phyloP scores from a whole-genome alignment of 2,888 invertebrate genomes.

The Acronicta alni region DNA sequence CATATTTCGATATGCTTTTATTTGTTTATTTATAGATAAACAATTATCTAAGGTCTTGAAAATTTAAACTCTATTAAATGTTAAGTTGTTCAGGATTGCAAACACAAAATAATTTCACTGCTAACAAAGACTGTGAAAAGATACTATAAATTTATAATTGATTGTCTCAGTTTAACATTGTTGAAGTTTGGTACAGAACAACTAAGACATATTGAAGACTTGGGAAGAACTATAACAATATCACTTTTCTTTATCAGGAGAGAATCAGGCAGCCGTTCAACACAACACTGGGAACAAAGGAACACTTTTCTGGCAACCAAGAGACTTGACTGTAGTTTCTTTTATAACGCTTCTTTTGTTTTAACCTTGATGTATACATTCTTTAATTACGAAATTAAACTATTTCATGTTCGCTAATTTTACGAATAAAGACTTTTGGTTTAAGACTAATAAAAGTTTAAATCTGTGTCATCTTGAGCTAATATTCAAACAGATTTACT shows the following conservation, averaged over 20 bases:
- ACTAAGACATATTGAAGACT: conserved; percentile 40
- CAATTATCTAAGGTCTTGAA: background rate
- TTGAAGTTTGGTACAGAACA: conserved; percentile 33
- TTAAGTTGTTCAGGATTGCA: background rate
- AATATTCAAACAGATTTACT: too few species aligned
- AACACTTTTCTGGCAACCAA: conserved; percentile 77
- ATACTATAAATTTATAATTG: conserved; percentile 28
- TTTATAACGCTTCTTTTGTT: conserved; percentile 69
- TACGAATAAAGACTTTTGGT: conserved; percentile 2
- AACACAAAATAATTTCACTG: conserved; percentile 19
- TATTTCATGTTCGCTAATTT: background rate
- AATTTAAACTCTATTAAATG: conserved; percentile 1
- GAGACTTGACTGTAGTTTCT: conserved; percentile 69
- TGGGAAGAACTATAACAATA: conserved; percentile 43
- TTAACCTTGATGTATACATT: conserved; percentile 63
- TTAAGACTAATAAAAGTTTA: conserved; percentile 3
- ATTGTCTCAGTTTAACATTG: conserved; percentile 23
- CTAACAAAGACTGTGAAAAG: conserved; percentile 15
- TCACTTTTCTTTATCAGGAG: conserved; percentile 78
- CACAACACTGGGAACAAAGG: conserved; percentile 90
- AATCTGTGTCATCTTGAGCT: background rate
- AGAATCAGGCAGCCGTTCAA: conserved; percentile 91
- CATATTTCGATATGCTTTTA: too few species aligned
- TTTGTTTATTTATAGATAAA: too few species aligned
- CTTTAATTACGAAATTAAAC: conserved; percentile 14